These are phyloP conservation scores for Urocolius indicus DNA, from an alignment of 2,113 vertebrate species.

Conservation along the genomic window DNA sequence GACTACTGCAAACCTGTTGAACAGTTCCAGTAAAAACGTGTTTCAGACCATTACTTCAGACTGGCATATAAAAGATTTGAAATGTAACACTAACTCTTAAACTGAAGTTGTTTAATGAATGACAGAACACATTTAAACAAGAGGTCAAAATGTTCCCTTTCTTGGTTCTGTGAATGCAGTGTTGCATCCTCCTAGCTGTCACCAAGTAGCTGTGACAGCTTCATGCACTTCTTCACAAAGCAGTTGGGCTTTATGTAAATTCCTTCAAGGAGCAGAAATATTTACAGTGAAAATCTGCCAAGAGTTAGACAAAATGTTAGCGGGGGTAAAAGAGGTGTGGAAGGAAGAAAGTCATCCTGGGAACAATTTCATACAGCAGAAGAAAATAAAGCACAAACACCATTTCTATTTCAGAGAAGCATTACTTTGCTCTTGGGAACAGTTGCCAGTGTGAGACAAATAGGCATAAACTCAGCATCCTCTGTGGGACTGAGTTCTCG, in stretches of 20 bases:
- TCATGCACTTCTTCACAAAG: neutral
- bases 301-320: neutral
- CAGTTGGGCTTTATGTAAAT: neutral
- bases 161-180: neutral
- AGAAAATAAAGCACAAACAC: neutral
- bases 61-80: no score
- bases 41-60: neutral
- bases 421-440: neutral
- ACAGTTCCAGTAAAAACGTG: accelerated
- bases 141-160: neutral
- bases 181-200: neutral
- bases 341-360: neutral
- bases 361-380: neutral
- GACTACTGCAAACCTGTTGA: neutral
- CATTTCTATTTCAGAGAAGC: neutral
- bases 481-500: neutral
- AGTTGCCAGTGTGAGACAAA: neutral
- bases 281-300: slow-evolving; percentile 12
- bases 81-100: neutral
- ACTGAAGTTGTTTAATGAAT: neutral
- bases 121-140: neutral
- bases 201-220: neutral
- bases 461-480: neutral
- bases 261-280: neutral
- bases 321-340: neutral